phyloP scores from a whole-genome alignment of 2,113 vertebrate species.

The Empidonax alnorum region DNA sequence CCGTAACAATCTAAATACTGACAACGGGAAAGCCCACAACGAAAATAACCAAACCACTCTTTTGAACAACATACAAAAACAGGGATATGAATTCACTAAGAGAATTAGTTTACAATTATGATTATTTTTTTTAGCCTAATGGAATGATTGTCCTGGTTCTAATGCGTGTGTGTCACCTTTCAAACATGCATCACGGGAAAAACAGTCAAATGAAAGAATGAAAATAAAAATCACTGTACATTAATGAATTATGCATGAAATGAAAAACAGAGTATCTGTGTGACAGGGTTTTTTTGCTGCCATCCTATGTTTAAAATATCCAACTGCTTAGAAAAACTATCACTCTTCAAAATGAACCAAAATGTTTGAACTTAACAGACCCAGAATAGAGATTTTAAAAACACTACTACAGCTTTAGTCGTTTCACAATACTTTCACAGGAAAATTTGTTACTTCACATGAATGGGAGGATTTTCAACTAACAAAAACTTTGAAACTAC shows the following conservation, averaged over 20 bases:
- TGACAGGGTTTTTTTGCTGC: conserved; percentile 33
- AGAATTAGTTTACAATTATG: not conserved
- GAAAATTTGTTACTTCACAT: not conserved
- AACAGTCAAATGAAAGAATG: not conserved
- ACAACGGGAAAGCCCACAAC: not conserved
- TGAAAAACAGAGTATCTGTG: not conserved
- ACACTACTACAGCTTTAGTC: not conserved
- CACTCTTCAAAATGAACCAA: not conserved
- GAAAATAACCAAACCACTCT: not conserved
- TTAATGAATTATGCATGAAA: conserved; percentile 50
- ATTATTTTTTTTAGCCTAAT: not conserved
- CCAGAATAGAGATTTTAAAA: not conserved
- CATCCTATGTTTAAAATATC: not conserved
- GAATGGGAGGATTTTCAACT: not conserved
- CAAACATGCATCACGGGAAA: not conserved
- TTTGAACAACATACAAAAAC: not conserved
- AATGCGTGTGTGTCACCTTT: accelerated
- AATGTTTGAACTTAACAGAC: not conserved
- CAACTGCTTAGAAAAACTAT: not conserved
- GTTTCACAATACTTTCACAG: not conserved
- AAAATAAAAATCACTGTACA: not conserved
- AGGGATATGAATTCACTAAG: not conserved
- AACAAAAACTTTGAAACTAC: not conserved
- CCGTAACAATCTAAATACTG: not conserved
- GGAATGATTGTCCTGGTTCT: not conserved